Conservation (phyloP, 2,797 vertebrate species). For the Philypnodon macrostomus region DNA sequence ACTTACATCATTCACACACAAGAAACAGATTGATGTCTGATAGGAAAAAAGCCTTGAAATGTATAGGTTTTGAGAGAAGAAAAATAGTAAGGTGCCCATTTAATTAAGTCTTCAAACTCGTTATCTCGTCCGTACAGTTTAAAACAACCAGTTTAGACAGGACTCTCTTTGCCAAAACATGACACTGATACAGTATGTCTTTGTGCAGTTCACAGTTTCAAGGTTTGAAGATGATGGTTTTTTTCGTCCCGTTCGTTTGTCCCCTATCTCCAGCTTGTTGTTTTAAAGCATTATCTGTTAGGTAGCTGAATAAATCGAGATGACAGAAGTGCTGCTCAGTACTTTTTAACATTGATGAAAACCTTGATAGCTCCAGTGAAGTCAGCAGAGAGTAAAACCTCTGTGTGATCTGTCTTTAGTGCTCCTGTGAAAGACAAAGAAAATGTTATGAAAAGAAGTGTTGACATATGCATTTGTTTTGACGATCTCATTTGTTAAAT, state of each 20-base stretch:
- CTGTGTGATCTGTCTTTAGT: slow-evolving; percentile 91
- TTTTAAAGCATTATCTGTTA: slow-evolving; percentile 48
- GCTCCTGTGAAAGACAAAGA: slow-evolving; percentile 76
- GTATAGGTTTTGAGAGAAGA: slow-evolving; percentile 31
- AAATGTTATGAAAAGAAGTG: slow-evolving; percentile 23
- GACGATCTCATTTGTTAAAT: too few species aligned
- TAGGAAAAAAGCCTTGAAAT: slow-evolving; percentile 39
- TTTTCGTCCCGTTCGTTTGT: slow-evolving; percentile 25
- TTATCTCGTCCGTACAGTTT: slow-evolving; percentile 28
- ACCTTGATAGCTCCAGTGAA: slow-evolving; percentile 99
- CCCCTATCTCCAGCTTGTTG: slow-evolving; percentile 42
- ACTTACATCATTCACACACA: slow-evolving; percentile 68
- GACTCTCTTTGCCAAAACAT: neutral
- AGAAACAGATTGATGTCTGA: slow-evolving; percentile 55
- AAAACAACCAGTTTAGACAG: slow-evolving; percentile 26
- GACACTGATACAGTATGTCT: too few species aligned
- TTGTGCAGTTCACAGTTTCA: slow-evolving; percentile 62
- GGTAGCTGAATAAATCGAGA: slow-evolving; percentile 35
- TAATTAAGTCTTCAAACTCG: slow-evolving; percentile 31
- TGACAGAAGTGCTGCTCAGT: slow-evolving; percentile 60
- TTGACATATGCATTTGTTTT: too few species aligned
- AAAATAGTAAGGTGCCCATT: slow-evolving; percentile 50
- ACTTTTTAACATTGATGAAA: slow-evolving; percentile 96
- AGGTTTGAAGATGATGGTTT: slow-evolving; percentile 60
- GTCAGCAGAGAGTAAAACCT: slow-evolving; percentile 96